Percentiles rank a stretch among this genome's conserved stretches.
Evolutionary conservation across 1,140 invertebrate species (phyloP).

Genomic region (Drosophila nigrodunni): DNA sequence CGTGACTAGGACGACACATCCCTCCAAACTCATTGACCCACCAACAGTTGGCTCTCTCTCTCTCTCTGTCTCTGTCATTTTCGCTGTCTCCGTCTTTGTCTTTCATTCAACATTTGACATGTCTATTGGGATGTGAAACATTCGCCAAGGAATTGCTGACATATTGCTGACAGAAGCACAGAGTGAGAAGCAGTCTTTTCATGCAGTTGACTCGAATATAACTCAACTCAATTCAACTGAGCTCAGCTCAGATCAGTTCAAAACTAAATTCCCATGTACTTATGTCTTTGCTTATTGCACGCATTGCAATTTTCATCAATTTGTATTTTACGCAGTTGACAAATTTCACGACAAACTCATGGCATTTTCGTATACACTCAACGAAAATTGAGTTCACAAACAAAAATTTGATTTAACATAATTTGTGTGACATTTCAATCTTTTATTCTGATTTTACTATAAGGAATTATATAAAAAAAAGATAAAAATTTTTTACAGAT

Average conservation of each 20-base stretch:
- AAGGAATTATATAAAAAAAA: too few relatives aligned
- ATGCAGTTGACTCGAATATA: not conserved
- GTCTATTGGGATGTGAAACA: not conserved
- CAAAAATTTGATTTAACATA: not conserved
- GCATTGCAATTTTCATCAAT: constrained; percentile 58
- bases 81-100: too few relatives aligned
- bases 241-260: not conserved
- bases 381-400: not conserved
- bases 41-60: constrained; percentile 8
- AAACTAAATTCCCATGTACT: not conserved
- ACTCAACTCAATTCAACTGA: not conserved
- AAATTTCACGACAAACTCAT: constrained; percentile 3
- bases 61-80: not conserved
- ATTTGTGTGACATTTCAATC: too few relatives aligned
- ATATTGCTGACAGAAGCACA: not conserved
- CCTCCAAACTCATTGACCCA: constrained; percentile 2
- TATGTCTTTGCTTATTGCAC: constrained; percentile 40
- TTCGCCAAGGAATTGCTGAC: constrained; percentile 6
- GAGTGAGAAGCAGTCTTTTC: not conserved
- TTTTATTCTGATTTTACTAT: too few relatives aligned
- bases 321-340: constrained; percentile 27
- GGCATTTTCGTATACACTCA: constrained; percentile 3
- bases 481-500: too few relatives aligned
- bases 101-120: not conserved
- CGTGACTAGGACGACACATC: constrained; percentile 22